A percentile compares a stretch with the other conserved stretches of the same genome.
Conservation (phyloP, 2,888 invertebrate genomes). For the Agriotes lineatus region DNA sequence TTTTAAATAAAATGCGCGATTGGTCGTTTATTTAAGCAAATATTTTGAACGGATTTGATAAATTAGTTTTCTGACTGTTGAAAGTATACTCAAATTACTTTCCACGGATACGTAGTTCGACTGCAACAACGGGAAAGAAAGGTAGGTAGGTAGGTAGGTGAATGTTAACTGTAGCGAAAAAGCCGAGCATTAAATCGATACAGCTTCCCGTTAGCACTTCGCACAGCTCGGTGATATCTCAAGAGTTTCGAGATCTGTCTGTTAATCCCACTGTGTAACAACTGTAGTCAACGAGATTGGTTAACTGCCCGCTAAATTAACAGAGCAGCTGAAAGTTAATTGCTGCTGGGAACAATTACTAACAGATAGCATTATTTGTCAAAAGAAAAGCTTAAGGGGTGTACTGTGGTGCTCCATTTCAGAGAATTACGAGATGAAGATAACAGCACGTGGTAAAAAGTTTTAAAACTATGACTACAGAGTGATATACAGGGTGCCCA, state of each 20-base stretch:
- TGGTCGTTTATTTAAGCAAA: no score
- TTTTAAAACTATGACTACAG: no score
- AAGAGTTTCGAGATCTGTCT: background rate
- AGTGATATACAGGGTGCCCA: no score
- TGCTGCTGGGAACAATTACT: slow-evolving; percentile 26
- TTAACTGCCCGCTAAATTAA: slow-evolving; percentile 29
- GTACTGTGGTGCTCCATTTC: background rate
- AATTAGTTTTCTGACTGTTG: no score
- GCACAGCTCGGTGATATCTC: background rate
- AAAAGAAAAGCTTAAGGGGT: background rate
- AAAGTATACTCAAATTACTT: no score
- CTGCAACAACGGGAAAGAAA: no score
- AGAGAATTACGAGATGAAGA: no score
- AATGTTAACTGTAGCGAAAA: background rate
- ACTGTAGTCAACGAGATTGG: slow-evolving; percentile 23
- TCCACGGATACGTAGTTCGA: no score
- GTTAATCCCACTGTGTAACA: slow-evolving; percentile 7
- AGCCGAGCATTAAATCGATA: background rate
- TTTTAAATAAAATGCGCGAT: no score
- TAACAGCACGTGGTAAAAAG: no score
- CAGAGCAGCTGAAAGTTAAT: slow-evolving; percentile 24
- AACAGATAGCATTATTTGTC: slow-evolving; percentile 9
- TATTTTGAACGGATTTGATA: no score
- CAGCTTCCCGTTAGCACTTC: background rate
- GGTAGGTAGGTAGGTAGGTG: no score